A percentile compares a stretch with the other conserved stretches of the same genome.
phyloP scores from a whole-genome alignment of 2,113 vertebrate species.

The Notarius quadriscutis region DNA sequence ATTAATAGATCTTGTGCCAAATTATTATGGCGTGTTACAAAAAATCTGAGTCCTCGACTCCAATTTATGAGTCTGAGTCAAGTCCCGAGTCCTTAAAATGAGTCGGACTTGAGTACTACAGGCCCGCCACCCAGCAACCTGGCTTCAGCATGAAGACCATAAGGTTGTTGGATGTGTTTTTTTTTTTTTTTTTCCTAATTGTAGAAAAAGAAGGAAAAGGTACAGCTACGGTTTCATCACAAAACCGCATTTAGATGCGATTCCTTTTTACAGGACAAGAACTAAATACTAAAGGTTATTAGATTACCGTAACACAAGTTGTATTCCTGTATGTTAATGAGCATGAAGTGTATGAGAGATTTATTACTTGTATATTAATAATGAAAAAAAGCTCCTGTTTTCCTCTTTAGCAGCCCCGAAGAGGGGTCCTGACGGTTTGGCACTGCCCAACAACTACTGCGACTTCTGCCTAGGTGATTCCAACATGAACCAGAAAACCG shows the following conservation, averaged over 20 bases:
- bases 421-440: conserved; percentile 89
- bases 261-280: too few relatives aligned
- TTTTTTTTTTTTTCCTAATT: too few relatives aligned
- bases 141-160: too few relatives aligned
- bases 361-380: neutral
- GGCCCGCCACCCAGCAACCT: too few relatives aligned
- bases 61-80: too few relatives aligned
- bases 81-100: too few relatives aligned
- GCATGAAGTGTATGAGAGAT: neutral
- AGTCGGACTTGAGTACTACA: too few relatives aligned
- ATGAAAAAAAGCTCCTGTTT: neutral
- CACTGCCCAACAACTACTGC: conserved; percentile 94
- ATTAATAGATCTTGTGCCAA: too few relatives aligned
- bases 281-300: neutral
- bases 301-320: neutral
- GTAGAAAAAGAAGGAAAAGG: too few relatives aligned
- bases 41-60: too few relatives aligned
- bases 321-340: neutral
- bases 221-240: neutral
- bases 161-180: too few relatives aligned
- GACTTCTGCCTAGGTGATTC: conserved; percentile 97
- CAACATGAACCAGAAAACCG: conserved; percentile 93
- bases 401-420: conserved; percentile 76
- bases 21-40: too few relatives aligned
- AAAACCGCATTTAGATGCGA: neutral